A percentile compares a stretch with the other conserved stretches of the same genome.
Conservation (phyloP, 2,797 vertebrate genomes). For the Syndactyla subalaris region DNA sequence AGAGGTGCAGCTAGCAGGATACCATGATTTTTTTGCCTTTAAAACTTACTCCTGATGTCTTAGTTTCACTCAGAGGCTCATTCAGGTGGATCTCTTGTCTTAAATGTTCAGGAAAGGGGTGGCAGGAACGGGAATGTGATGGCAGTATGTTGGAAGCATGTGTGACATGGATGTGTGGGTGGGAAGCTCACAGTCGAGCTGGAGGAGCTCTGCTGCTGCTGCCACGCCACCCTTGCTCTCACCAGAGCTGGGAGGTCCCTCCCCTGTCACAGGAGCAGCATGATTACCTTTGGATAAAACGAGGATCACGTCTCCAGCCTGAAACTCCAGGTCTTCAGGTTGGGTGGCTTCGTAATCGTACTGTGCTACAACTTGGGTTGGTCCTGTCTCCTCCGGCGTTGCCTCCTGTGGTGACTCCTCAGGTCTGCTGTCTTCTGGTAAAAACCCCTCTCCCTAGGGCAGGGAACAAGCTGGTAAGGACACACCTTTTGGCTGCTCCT, state of each 20-base stretch:
- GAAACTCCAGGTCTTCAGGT: conserved; percentile 89
- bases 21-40: not conserved
- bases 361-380: conserved; percentile 81
- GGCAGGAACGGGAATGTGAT: accelerated
- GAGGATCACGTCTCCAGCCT: conserved; percentile 85
- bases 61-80: not conserved
- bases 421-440: not conserved
- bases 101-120: not conserved
- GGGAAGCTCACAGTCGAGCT: not conserved
- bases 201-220: no score
- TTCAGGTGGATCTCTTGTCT: not conserved
- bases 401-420: conserved; percentile 67
- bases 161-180: accelerated
- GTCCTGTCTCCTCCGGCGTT: not conserved
- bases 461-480: not conserved
- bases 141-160: not conserved
- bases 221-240: not conserved
- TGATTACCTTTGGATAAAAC: conserved; percentile 84
- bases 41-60: not conserved
- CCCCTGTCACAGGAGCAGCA: not conserved
- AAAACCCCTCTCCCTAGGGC: conserved; percentile 70
- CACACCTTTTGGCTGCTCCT: not conserved
- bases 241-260: not conserved
- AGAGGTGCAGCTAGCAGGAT: no score
- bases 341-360: conserved; percentile 85